Percentiles rank a stretch among this genome's conserved stretches.
Evolutionary conservation across 2,888 invertebrate species (phyloP).

Genomic region (Clostera curtula): DNA sequence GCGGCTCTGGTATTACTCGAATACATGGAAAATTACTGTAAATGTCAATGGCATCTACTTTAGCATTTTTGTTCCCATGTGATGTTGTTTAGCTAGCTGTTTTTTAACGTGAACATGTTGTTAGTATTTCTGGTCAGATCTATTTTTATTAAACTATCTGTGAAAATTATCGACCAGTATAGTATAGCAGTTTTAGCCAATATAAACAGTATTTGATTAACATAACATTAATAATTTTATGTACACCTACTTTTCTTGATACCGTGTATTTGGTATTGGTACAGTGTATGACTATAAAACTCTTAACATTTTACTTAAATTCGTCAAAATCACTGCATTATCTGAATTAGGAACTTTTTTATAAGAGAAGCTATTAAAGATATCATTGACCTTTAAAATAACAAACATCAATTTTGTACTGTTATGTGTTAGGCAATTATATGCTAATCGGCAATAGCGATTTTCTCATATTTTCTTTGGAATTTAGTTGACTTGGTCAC

Average conservation of each 20-base stretch:
- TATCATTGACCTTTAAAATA: not conserved
- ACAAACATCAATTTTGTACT: constrained; percentile 1
- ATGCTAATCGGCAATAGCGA: not conserved
- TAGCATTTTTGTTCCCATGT: constrained; percentile 1
- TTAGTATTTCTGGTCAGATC: no score
- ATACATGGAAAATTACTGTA: constrained; percentile 1
- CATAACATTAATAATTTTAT: no score
- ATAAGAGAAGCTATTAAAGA: no score
- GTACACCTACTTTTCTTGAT: no score
- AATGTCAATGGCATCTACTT: not conserved
- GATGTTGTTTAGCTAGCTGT: not conserved
- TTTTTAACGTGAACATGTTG: no score
- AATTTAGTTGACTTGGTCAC: not conserved
- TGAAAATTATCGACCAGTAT: no score
- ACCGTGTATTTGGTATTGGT: no score
- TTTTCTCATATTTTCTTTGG: not conserved
- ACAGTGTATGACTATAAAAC: not conserved
- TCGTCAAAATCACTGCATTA: no score
- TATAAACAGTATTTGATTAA: no score
- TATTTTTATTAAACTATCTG: no score
- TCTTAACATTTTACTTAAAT: not conserved
- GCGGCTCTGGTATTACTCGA: not conserved
- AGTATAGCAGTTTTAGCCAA: no score
- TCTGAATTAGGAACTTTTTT: no score
- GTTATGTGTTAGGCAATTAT: constrained; percentile 1